Evolutionary conservation across 2,113 vertebrate species (phyloP).

Genomic region (Galemys pyrenaicus): DNA sequence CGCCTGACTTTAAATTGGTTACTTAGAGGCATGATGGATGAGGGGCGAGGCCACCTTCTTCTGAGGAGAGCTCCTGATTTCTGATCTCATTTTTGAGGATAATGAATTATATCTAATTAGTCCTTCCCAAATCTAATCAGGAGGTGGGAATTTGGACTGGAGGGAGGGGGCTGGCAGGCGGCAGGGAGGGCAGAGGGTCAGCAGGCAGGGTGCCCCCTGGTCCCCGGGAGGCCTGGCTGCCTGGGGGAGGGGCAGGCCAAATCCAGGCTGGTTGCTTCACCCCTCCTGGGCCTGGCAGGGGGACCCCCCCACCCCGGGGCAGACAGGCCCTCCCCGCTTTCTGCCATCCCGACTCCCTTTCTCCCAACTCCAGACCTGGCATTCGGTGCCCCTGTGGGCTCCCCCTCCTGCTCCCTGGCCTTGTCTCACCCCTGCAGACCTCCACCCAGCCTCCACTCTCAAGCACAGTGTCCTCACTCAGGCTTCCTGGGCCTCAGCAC

Average conservation of each 20-base stretch:
- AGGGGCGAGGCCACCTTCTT: slow-evolving; percentile 93
- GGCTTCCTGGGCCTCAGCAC: neutral
- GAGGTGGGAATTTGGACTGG: slow-evolving; percentile 93
- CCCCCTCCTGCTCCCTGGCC: neutral
- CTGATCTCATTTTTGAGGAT: slow-evolving; percentile 95
- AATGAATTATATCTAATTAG: slow-evolving; percentile 99
- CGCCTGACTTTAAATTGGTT: slow-evolving; percentile 98
- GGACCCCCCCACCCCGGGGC: neutral
- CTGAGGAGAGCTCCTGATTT: slow-evolving; percentile 96
- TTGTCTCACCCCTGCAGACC: neutral
- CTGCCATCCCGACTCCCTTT: neutral
- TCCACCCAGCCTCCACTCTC: neutral
- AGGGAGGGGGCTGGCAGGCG: slow-evolving; percentile 78
- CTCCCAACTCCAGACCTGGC: neutral
- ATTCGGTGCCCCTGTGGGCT: neutral
- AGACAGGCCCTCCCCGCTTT: neutral
- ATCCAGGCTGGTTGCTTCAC: neutral
- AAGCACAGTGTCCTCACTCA: neutral
- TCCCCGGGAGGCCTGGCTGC: neutral
- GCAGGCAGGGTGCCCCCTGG: slow-evolving; percentile 33
- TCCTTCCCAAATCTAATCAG: slow-evolving; percentile 95
- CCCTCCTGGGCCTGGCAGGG: neutral
- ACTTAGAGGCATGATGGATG: slow-evolving; percentile 99
- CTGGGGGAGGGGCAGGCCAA: neutral
- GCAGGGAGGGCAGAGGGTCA: slow-evolving; percentile 76